phyloP scores from a whole-genome alignment of 2,113 vertebrate species.

The Dromiciops gliroides region DNA sequence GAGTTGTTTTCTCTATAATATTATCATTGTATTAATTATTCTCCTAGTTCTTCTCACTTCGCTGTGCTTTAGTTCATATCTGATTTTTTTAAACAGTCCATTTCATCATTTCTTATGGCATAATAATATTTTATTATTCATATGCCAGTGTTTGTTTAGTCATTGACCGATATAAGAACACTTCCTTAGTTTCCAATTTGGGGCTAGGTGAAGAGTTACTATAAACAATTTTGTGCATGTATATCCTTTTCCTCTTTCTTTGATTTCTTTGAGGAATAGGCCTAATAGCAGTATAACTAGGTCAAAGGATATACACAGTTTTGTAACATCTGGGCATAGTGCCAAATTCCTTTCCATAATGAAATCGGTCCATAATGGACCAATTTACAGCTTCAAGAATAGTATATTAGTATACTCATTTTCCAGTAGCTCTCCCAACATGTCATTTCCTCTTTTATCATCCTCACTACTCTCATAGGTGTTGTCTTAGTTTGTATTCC shows the following conservation, averaged over 20 bases:
- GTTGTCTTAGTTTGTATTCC: too few relatives aligned
- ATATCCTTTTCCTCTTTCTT: neutral
- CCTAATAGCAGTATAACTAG: too few relatives aligned
- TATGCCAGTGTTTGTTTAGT: neutral
- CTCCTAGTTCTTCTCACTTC: neutral
- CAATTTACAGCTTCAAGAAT: too few relatives aligned
- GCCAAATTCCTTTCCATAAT: too few relatives aligned
- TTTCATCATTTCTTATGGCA: neutral
- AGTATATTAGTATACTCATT: too few relatives aligned
- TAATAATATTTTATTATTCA: neutral
- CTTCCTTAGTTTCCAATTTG: neutral
- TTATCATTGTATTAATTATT: neutral
- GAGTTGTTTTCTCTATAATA: neutral
- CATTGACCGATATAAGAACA: neutral
- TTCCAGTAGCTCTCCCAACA: too few relatives aligned
- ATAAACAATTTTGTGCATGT: neutral
- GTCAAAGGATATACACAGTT: too few relatives aligned
- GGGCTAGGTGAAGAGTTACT: neutral
- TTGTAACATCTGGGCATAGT: too few relatives aligned
- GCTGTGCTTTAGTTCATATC: neutral
- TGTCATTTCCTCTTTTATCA: too few relatives aligned
- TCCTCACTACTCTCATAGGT: too few relatives aligned
- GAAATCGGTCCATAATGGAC: too few relatives aligned
- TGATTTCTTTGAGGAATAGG: too few relatives aligned
- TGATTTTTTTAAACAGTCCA: neutral